Evolutionary conservation across 2,113 vertebrate genomes (phyloP), one percentile per base, ranked within the genome.

Genomic region (Myotis davidii): DNA sequence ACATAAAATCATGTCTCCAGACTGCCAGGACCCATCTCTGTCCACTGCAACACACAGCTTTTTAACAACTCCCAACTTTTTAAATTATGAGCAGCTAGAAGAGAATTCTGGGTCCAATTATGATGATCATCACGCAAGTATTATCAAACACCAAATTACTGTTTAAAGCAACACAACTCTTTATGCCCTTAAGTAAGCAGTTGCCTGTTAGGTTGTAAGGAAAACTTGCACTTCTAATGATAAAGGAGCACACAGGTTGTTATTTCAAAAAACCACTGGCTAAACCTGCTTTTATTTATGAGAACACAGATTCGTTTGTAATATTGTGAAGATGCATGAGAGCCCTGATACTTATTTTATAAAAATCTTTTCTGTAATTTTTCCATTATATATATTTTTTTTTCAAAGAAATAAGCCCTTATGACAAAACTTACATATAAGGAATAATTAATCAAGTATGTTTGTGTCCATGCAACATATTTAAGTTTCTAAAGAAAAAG

Each of bases 221-320:
- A 13, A 88, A 92, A 73, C 29, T 65, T 78, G 50, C 2, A 85
- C 6, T 86, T 82, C 20, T 21, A 82, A 94, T 73, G 85, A 95
- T 27, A 93, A 94, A 95, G 95, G 64, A 96, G 39, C 37, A 97
- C 74, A 88, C 73, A 84, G 81, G 84, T 97, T 97, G 56, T 94
- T 96, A 96, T 90, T 94, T 95, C 48, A 94, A 34, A 92, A 98
- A 98, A 91, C n/a, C 82, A 89, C 79, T 95, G 84, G 79, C 78
- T 95, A 92, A 96, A 95, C 94, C 92, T 85, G 90, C 85, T 94
- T 94, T 90, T 93, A 97, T 83, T 96, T 97, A 94, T 95, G 73
- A 91, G 92, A 95, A 86, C 95, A 88, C 86, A 86, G 14, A 56
- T 94, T 97, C 91, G 94, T 97, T 97, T 96, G 85, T 93, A 96